Conservation (phyloP, 2,113 vertebrate genomes). For the Melanostigma gelatinosum region DNA sequence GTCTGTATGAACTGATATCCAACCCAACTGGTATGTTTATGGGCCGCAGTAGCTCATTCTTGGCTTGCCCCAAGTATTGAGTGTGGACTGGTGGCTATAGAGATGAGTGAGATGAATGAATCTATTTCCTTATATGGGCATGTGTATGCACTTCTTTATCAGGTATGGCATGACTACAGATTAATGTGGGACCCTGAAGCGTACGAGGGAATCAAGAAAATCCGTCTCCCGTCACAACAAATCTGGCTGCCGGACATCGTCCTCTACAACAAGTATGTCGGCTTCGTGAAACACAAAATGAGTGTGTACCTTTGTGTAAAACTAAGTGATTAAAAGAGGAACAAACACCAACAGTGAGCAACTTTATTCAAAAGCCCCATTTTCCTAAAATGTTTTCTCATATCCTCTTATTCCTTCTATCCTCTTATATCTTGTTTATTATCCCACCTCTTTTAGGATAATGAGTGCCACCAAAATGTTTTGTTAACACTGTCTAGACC, state of each 20-base stretch:
- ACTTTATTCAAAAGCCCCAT: slow-evolving; percentile 30
- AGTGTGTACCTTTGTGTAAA: slow-evolving; percentile 19
- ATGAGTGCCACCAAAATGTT: slow-evolving; percentile 6
- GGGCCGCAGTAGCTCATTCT: not conserved
- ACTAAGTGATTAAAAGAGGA: slow-evolving; percentile 38
- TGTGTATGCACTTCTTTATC: not conserved
- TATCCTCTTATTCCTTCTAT: slow-evolving; percentile 34
- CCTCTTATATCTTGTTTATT: slow-evolving; percentile 22
- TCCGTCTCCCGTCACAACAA: slow-evolving; percentile 83
- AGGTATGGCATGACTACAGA: slow-evolving; percentile 87
- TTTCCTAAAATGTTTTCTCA: slow-evolving; percentile 35
- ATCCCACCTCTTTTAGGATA: slow-evolving; percentile 21
- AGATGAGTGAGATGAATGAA: not conserved
- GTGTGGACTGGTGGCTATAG: not conserved
- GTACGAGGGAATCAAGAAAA: slow-evolving; percentile 84
- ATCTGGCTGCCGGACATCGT: slow-evolving; percentile 88
- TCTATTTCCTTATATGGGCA: not conserved
- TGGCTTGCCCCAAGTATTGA: not conserved
- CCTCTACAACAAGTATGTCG: slow-evolving; percentile 84
- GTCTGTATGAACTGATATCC: slow-evolving; percentile 1
- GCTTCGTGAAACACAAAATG: not conserved
- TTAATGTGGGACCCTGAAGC: slow-evolving; percentile 86
- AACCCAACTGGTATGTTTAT: not conserved
- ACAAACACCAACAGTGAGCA: slow-evolving; percentile 8
- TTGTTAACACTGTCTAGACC: not conserved